Evolutionary conservation across 2,888 invertebrate genomes (phyloP), one percentile per base, ranked within the genome.

Genomic region (Idaea straminata): DNA sequence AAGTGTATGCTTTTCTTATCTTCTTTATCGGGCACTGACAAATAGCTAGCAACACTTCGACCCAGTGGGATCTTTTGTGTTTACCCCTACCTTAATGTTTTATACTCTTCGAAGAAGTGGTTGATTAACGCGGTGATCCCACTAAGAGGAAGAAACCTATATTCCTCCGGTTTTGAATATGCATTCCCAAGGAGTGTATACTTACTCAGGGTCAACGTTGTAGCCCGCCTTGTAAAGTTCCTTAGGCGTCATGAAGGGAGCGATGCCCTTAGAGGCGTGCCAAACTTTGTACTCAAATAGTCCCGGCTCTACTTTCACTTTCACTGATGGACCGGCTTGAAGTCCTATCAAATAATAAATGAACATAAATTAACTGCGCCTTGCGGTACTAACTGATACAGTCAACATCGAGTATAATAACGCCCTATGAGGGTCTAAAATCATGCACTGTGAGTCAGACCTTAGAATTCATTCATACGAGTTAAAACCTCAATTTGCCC

Each of bases 281-380:
- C 98, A 99, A 47, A 96, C 95, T 80, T 98, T 94, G 96, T 97
- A 99, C 87, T 99, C 99, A 87, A 99, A 99, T 59, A 99, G 89
- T 0, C 97, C 98, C 0, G 98, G 98, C 82, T 99, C 99, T 15
- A 99, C 93, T 76, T 94, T 94, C 35, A 98, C 94, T 73, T 95
- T 94, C 47, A 96, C 84, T 5, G 95, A 91, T 0, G 94, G 91
- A 35, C 89, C 90, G 1, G 94, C 78, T 74, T 94, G 89, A 3
- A 95, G 77, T 36, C 95, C 95, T 95, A 74, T 6, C 80, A 78
- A 15, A 62, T 15, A 38, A 35, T 47, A 64, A 68, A 65, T 58
- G 62, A 35, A 34, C 10, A 16, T 25, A 38, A 66, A 3, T 13
- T 38, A 34, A 59, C 5, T 7, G 6, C 36, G 36, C 1, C 36